Evolutionary conservation across 2,113 vertebrate species (phyloP), one percentile per base, ranked within the genome.

Genomic region (Nycticryphes semicollaris): DNA sequence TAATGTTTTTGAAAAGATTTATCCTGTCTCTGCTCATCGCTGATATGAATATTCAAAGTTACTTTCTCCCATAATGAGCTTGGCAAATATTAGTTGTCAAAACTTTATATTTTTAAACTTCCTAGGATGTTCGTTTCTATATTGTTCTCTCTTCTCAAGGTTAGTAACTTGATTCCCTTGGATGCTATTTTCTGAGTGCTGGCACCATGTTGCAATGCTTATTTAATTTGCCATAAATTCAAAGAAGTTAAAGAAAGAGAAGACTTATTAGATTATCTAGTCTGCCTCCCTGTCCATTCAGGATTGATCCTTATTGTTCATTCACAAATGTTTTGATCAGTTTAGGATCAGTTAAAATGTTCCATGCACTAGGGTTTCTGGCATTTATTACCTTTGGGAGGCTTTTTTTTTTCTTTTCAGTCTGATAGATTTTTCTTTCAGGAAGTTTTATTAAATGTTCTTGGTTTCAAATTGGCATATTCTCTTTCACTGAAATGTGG

Each of bases 381-480:
- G 18, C 35, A 39, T 91, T 94, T 96, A 66, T 94, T 97, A 93
- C 59, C 64, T 70, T 82, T 67, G 68, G 41, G 72, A 87, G 33
- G 21, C 21, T 8, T 76, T 24, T 91, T 91, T 41, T n/a, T 22
- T 54, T 60, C 12, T 39, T 39, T 39, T 39, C n/a, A 93, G 48
- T 69, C 28, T 87, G 84, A 97, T 90, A 87, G 88, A 92, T 90
- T 95, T 92, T 94, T 92, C 83, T 94, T 92, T 95, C 91, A 93
- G 35, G 57, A 91, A 84, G 83, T 78, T 95, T 95, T 94, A 94
- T 95, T 96, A 94, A 95, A 87, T 83, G 67, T 48, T 51, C 70
- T 88, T 89, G 33, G 43, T 86, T 95, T 93, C 85, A 95, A 94
- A 96, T 77, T 74, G 73, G 23, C 54, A 89, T 92, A 76, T 83